Conservation (phyloP, 2,888 invertebrate species). For the Smittia aterrima region DNA sequence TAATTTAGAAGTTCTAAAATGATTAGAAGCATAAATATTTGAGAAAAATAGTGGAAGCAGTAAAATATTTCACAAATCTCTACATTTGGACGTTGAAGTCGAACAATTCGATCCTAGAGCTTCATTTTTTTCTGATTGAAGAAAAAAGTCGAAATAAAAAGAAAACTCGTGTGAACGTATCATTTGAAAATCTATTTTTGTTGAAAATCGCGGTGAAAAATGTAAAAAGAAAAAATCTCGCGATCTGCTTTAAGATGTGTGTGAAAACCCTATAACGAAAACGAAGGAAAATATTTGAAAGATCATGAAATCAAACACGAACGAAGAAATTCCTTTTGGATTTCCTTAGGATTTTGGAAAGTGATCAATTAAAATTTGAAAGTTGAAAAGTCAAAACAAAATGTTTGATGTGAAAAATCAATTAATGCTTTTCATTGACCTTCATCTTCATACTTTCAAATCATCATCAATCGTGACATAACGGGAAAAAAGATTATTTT, state of each 20-base stretch:
- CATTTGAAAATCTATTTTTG: constrained; percentile 39
- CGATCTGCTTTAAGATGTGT: constrained; percentile 7
- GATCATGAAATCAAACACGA: not conserved
- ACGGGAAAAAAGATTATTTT: not conserved
- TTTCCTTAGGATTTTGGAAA: too few species aligned
- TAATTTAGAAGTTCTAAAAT: too few species aligned
- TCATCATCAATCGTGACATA: not conserved
- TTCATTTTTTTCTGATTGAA: not conserved
- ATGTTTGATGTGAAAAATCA: not conserved
- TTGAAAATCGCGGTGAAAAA: constrained; percentile 34
- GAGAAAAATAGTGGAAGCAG: too few species aligned
- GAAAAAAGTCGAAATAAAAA: not conserved
- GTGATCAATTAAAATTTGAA: not conserved
- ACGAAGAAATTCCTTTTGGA: too few species aligned
- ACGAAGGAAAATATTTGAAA: not conserved
- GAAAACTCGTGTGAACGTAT: constrained; percentile 9
- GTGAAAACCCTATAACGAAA: not conserved
- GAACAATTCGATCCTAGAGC: not conserved
- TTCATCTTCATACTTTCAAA: not conserved
- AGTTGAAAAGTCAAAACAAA: not conserved
- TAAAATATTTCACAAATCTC: not conserved
- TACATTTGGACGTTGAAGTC: constrained; percentile 10
- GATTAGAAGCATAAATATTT: too few species aligned
- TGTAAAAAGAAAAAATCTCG: constrained; percentile 10
- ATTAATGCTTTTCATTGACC: not conserved